Base-by-base conservation (phyloP, 2,113 vertebrate species). In the Aix galericulata region DNA sequence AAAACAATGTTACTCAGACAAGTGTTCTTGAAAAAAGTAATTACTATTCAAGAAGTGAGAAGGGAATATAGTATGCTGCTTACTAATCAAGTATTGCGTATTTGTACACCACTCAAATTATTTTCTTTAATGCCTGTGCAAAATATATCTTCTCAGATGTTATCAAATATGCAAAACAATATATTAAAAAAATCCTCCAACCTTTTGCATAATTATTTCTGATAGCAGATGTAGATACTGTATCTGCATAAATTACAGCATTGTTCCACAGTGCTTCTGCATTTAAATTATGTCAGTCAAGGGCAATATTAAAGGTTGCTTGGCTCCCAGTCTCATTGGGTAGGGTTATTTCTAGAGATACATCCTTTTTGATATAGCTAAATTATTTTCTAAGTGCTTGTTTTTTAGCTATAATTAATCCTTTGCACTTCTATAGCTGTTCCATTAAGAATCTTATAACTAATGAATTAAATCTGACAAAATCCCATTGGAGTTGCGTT, bases 341-440 rank as follows among this genome's bases (percentile, higher is more conserved):
- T n/a, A 87, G 44, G 31, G 77, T 85, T 95, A 77, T 85, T 96
- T 94, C 80, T 26, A 76, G 66, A 64, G 66, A 75, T 84, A 82
- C 11, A 72, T 91, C 83, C 13, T 69, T 96, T 93, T 69, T 95
- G 77, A 92, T 87, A 87, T 32, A 69, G 69, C 73, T 85, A 87
- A 97, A 93, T 92, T 94, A 50, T 95, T 96, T 97, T 93, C 50
- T 76, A 88, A 95, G 82, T 93, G 76, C 64, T 95, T 96, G 86
- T 85, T 97, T 97, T 96, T 94, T 89, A 85, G 67, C 63, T 91
- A 63, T 92, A 95, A 94, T 97, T 95, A 94, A 87, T 95, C 74
- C 58, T 96, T 94, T 91, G 88, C 91, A 94, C 92, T 80, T 88
- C 81, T 88, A 91, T 92, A 66, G 71, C 88, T 89, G 71, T 85